Percentiles rank a stretch among this genome's conserved stretches.
Conservation (phyloP, 1,140 invertebrate genomes). For the Rhopalosiphum maidis region DNA sequence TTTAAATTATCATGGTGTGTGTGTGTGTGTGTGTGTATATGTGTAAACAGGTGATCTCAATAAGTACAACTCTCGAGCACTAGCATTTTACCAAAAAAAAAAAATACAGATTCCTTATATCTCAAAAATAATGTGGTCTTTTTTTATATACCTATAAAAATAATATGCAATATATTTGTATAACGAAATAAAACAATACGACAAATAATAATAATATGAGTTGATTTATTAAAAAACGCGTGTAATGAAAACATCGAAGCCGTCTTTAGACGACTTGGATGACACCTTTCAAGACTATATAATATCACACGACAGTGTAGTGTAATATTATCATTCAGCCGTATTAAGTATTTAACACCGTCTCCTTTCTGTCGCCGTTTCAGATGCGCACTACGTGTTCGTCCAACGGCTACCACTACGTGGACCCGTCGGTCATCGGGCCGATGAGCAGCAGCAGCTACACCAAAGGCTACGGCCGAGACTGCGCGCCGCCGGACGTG, state of each 20-base stretch:
- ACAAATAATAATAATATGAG: too few species aligned
- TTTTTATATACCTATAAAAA: background rate
- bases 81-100: background rate
- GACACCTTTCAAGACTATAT: too few species aligned
- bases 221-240: too few species aligned
- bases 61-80: too few species aligned
- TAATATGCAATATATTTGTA: background rate
- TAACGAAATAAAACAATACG: too few species aligned
- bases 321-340: too few species aligned
- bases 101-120: background rate
- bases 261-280: too few species aligned
- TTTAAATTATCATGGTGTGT: background rate
- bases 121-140: background rate
- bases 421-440: background rate
- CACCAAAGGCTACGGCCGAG: background rate
- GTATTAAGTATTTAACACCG: too few species aligned
- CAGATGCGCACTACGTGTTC: constrained; percentile 44
- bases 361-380: background rate
- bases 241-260: too few species aligned
- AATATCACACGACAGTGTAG: too few species aligned
- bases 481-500: constrained; percentile 33
- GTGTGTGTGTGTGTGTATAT: background rate
- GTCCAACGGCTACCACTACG: constrained; percentile 51
- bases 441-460: background rate
- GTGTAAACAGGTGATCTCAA: background rate